phyloP scores from a whole-genome alignment of 2,113 vertebrate species.

The Dasyprocta punctata region DNA sequence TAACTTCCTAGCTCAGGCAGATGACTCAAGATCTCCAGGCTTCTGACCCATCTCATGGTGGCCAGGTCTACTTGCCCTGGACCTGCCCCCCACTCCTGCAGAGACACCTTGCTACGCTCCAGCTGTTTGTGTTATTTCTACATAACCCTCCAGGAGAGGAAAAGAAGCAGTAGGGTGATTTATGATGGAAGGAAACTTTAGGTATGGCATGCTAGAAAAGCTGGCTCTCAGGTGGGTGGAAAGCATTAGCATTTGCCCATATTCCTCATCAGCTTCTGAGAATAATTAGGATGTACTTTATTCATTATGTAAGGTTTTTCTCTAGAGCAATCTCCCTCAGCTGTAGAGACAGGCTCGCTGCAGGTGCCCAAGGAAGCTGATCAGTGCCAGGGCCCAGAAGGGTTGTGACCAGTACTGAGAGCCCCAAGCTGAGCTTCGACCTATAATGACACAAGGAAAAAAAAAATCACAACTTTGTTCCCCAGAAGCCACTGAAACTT shows the following conservation, averaged over 20 bases:
- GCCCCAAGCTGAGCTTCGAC: constrained; percentile 55
- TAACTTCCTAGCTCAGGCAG: not conserved
- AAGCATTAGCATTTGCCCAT: constrained; percentile 57
- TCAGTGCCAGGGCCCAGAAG: constrained; percentile 52
- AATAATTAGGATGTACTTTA: constrained; percentile 59
- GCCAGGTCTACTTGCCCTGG: constrained; percentile 6
- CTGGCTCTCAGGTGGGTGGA: constrained; percentile 62
- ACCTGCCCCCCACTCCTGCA: not conserved
- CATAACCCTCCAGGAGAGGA: not conserved
- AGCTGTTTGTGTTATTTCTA: constrained; percentile 70
- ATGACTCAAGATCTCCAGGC: constrained; percentile 3
- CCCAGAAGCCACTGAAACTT: not conserved
- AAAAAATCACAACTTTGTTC: not conserved
- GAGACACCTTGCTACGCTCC: constrained; percentile 55
- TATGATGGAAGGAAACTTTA: constrained; percentile 47
- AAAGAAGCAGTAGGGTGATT: constrained; percentile 38
- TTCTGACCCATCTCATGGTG: not conserved
- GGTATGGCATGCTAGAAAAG: not conserved
- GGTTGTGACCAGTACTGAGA: constrained; percentile 15
- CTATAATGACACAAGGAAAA: constrained; percentile 62
- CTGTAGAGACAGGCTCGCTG: not conserved
- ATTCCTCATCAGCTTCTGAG: constrained; percentile 37
- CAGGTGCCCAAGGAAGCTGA: constrained; percentile 39
- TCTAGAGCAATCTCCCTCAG: not conserved
- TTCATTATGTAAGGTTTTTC: constrained; percentile 47